phyloP scores from a whole-genome alignment of 2,113 vertebrate species.

The Casuarius casuarius region DNA sequence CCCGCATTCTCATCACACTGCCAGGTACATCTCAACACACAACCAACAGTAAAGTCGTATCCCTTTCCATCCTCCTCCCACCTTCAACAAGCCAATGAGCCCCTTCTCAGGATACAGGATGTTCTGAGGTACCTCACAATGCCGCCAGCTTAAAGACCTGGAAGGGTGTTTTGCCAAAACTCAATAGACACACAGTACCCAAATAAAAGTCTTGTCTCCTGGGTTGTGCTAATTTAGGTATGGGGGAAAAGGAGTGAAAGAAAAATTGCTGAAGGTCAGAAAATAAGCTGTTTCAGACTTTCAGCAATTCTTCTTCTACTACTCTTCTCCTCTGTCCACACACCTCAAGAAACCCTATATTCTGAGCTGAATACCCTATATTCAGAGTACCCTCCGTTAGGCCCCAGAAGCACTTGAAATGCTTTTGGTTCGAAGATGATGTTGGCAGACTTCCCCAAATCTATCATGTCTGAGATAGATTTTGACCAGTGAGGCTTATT shows the following conservation, averaged over 20 bases:
- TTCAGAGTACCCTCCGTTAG: not conserved
- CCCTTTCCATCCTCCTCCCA: not conserved
- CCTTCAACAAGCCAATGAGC: not conserved
- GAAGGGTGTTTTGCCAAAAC: not conserved
- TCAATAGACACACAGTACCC: not conserved
- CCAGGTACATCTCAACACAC: not conserved
- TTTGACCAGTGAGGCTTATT: not conserved
- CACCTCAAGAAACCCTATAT: not conserved
- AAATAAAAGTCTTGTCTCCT: not conserved
- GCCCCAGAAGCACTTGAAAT: not conserved
- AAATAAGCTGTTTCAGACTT: not conserved
- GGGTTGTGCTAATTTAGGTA: not conserved
- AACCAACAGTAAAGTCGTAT: not conserved
- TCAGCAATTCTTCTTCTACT: not conserved
- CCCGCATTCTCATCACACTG: not conserved
- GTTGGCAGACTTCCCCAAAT: not conserved
- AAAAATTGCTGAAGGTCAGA: not conserved
- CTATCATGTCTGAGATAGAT: not conserved
- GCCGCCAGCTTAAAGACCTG: not conserved
- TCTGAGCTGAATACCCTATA: not conserved
- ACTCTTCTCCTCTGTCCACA: not conserved
- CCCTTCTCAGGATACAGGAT: not conserved
- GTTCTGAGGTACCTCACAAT: not conserved
- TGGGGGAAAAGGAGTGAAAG: not conserved
- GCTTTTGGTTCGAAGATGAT: not conserved